Evolutionary conservation across 2,888 invertebrate species (phyloP), one percentile per base, ranked within the genome.

Genomic region (Pomacea canaliculata): DNA sequence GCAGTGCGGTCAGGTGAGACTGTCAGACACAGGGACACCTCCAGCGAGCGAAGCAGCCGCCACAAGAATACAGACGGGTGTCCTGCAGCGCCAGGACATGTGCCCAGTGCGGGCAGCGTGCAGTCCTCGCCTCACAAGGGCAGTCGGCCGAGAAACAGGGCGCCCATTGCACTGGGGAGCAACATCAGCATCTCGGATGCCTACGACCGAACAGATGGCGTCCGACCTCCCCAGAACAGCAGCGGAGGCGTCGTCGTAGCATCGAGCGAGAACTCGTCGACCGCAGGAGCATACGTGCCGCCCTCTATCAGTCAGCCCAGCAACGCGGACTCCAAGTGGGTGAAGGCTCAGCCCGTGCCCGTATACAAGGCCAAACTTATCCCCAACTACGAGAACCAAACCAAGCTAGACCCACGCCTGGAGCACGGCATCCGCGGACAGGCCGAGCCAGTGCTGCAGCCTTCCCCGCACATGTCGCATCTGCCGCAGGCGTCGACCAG

Each of bases 331-430:
- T 72, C 80, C 10, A 81, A 80, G 67, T 70, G 79, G 67, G 78
- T 81, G 23, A 78, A 78, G 48, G 78, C 83, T 51, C 81, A 83
- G 12, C 74, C 83, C 56, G 84, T 83, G 12, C 85, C 85, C 9
- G 76, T 82, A 0, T 85, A 85, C 73, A 84, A 83, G 66, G 85
- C 85, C 56, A 84, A 82, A 68, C 79, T 82, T 46, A 83, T 84
- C 65, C 85, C 85, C 48, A 87, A 85, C 77, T 86, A 86, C 76
- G 87, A 87, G 75, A 87, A 86, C 76, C 87, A 87, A 79, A 81
- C 82, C n/a, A 83, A 84, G 75, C 80, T 83, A 63, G 86, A 86
- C 67, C 82, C 80, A 4, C 77, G 81, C 3, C 70, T 80, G 71
- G 83, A 82, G 18, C 79, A 76, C 69, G 84, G 79, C 4, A 73